Evolutionary conservation across 2,113 vertebrate genomes (phyloP).

Genomic region (Hyperopisus bebe): DNA sequence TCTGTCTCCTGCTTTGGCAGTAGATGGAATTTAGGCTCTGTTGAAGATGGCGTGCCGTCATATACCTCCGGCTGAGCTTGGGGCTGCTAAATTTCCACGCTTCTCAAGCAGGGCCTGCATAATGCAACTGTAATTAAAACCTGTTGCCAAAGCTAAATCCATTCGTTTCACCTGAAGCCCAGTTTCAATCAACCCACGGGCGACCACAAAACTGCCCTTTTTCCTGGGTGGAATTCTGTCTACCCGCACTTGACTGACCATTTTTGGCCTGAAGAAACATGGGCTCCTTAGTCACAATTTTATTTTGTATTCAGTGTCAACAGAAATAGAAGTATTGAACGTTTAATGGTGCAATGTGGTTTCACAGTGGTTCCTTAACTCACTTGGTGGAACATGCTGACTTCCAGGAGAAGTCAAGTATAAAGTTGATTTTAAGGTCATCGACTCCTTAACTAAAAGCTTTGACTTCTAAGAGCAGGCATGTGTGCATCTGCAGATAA

Average conservation of each 20-base stretch:
- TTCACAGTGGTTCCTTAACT: not conserved
- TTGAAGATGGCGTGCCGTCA: slow-evolving; percentile 27
- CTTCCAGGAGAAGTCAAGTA: not conserved
- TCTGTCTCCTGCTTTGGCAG: slow-evolving; percentile 55
- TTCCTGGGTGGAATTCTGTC: not conserved
- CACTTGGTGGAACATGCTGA: not conserved
- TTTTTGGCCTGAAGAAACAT: not conserved
- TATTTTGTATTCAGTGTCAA: not conserved
- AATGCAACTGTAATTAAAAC: not conserved
- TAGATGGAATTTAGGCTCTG: slow-evolving; percentile 45
- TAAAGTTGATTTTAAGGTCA: not conserved
- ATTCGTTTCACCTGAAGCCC: not conserved
- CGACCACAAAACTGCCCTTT: not conserved
- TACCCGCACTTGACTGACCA: not conserved
- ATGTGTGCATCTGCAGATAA: not conserved
- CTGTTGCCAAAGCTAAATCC: not conserved
- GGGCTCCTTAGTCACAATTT: not conserved
- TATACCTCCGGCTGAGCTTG: not conserved
- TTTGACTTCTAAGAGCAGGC: not conserved
- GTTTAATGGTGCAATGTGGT: not conserved
- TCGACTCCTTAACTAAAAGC: not conserved
- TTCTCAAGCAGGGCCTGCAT: not conserved
- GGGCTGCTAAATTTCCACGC: not conserved
- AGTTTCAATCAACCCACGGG: not conserved
- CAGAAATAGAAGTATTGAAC: not conserved